Conservation (phyloP, 2,113 vertebrate species). For the Larimichthys polyactis region DNA sequence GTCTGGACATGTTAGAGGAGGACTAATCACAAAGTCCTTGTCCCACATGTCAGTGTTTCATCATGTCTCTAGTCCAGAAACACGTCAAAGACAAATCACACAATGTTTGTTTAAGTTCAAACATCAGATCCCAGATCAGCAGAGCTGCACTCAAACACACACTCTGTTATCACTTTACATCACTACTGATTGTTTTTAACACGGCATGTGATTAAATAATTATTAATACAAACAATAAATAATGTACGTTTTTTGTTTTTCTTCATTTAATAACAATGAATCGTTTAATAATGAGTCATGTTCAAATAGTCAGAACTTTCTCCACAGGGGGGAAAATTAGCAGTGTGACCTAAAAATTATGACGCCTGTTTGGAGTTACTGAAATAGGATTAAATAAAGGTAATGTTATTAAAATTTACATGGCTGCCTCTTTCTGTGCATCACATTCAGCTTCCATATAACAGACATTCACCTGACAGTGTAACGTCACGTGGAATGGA, state of each 20-base stretch:
- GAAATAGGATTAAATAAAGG: too few relatives aligned
- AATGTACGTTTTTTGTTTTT: background rate
- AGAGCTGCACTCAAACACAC: background rate
- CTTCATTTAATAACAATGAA: background rate
- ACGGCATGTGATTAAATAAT: background rate
- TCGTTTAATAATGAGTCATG: too few relatives aligned
- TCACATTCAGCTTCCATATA: too few relatives aligned
- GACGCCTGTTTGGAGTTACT: too few relatives aligned
- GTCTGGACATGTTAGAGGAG: slow-evolving; percentile 30
- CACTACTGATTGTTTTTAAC: background rate
- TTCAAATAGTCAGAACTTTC: too few relatives aligned
- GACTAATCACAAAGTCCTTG: slow-evolving; percentile 67
- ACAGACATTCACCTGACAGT: too few relatives aligned
- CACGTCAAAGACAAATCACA: slow-evolving; percentile 22
- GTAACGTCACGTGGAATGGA: too few relatives aligned
- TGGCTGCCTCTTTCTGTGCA: too few relatives aligned
- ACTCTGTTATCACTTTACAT: background rate
- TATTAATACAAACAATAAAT: background rate
- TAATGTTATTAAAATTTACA: too few relatives aligned
- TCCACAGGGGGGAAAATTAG: too few relatives aligned
- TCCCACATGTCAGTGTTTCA: slow-evolving; percentile 21
- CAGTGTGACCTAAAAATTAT: too few relatives aligned
- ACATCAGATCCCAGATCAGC: background rate
- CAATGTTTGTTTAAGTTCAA: background rate
- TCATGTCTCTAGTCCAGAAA: background rate